phyloP scores from a whole-genome alignment of 2,888 invertebrate genomes.

The Athrips mouffetella region DNA sequence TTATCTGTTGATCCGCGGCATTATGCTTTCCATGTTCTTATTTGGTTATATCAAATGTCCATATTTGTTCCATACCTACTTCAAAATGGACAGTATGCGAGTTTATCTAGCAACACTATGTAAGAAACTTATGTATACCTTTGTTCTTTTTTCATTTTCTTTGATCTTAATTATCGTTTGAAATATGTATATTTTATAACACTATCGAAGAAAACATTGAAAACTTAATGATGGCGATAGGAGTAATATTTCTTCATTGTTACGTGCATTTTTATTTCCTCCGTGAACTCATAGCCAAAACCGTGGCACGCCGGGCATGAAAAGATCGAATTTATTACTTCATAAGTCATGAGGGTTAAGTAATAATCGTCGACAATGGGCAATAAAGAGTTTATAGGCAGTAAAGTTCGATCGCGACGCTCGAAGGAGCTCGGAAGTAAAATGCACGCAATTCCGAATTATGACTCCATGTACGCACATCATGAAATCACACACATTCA shows the following conservation, averaged over 20 bases:
- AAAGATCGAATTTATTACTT: conserved; percentile 74
- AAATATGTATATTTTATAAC: no score
- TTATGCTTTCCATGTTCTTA: conserved; percentile 36
- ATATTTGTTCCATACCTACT: conserved; percentile 17
- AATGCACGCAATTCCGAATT: conserved; percentile 51
- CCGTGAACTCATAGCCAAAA: conserved; percentile 38
- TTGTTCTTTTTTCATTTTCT: not conserved
- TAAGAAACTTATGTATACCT: no score
- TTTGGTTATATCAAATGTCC: conserved; percentile 32
- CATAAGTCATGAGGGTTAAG: conserved; percentile 76
- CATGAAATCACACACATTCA: conserved; percentile 35
- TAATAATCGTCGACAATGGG: conserved; percentile 77
- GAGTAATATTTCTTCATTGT: conserved; percentile 19
- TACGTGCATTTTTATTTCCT: conserved; percentile 38
- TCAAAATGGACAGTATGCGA: conserved; percentile 2
- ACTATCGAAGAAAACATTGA: not conserved
- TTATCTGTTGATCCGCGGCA: conserved; percentile 45
- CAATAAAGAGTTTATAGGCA: conserved; percentile 76
- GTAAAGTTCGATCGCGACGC: conserved; percentile 71
- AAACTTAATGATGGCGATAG: conserved; percentile 1
- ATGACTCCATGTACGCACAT: conserved; percentile 36
- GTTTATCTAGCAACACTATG: no score
- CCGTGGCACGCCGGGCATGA: conserved; percentile 55
- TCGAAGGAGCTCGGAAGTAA: conserved; percentile 54
- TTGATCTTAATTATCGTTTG: no score